Base-by-base conservation (phyloP, 2,888 invertebrate species). In the Blastobasis lacticolella region DNA sequence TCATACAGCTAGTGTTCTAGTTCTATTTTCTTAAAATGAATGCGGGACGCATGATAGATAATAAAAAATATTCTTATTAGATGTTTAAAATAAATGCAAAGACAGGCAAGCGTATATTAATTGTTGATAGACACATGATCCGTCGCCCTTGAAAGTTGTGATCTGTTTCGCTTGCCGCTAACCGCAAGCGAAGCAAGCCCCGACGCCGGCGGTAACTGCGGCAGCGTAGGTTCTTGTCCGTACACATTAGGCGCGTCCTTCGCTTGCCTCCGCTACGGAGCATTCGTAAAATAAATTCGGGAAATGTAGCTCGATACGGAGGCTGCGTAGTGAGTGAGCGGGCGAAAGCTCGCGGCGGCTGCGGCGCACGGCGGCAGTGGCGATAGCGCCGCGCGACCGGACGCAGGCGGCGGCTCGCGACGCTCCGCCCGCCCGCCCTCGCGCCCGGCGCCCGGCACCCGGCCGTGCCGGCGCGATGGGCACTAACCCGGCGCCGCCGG, bases 231-330 rank as follows among this genome's bases (percentile, higher is more conserved):
- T 61, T 66, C 67, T 66, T 67, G 66, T 60, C 49, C 56, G 75
- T 76, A 81, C 76, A 80, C 87, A 87, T 85, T 83, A 79, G 79
- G 78, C 77, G 85, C 79, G 81, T 78, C 84, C 79, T 81, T 78
- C 74, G 72, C 78, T 58, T 57, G 60, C 58, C 60, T 61, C 62
- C 66, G 76, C 77, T 78, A 71, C 64, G 65, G 65, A 69, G 65
- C 69, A 66, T 68, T 69, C 60, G 65, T 62, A 58, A 68, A 75
- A 73, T 71, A 73, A 75, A 76, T 78, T 77, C 62, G 79, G 78
- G 73, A 75, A 78, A 65, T 73, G 75, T 81, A 76, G 87, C 82
- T 87, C 84, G 81, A 84, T 87, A 87, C 84, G 75, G 82, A 83
- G 85, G 82, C 85, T 84, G 86, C 86, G 84, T 84, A 82, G 80